phyloP scores from a whole-genome alignment of 2,113 vertebrate species.

The Crotalus viridis region DNA sequence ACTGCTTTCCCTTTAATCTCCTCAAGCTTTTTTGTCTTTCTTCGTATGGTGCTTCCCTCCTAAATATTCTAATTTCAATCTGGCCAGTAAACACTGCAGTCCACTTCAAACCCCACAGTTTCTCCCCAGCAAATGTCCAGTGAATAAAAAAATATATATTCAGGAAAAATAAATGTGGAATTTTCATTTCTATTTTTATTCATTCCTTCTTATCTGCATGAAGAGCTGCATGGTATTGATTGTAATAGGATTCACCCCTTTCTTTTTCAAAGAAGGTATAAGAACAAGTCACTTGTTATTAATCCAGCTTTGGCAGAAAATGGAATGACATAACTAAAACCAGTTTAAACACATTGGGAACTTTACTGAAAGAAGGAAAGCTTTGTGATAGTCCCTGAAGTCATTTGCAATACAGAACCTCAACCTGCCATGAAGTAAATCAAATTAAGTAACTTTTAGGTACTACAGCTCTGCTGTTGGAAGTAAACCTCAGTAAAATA shows the following conservation, averaged over 20 bases:
- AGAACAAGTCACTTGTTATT: not conserved
- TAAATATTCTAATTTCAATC: not conserved
- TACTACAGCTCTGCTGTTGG: not conserved
- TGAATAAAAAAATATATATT: not conserved
- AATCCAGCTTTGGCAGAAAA: constrained; percentile 6
- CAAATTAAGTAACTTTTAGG: not conserved
- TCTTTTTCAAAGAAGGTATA: not conserved
- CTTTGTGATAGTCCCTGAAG: not conserved
- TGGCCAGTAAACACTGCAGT: not conserved
- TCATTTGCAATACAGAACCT: not conserved
- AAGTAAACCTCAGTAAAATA: not conserved
- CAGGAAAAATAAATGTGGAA: not conserved
- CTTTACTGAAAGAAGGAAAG: not conserved
- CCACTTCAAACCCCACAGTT: constrained; percentile 11
- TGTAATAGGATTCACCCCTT: not conserved
- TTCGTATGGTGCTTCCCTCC: not conserved
- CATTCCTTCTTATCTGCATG: not conserved
- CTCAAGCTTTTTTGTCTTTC: constrained; percentile 4
- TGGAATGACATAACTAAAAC: not conserved
- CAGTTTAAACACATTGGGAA: not conserved
- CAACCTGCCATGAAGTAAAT: not conserved
- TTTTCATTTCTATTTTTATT: constrained; percentile 6
- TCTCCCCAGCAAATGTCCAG: not conserved
- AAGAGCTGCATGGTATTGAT: not conserved
- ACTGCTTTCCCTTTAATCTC: constrained; percentile 16